Evolutionary conservation across 1,140 invertebrate species (phyloP), one percentile per base, ranked within the genome.

Genomic region (Agraylea sexmaculata): DNA sequence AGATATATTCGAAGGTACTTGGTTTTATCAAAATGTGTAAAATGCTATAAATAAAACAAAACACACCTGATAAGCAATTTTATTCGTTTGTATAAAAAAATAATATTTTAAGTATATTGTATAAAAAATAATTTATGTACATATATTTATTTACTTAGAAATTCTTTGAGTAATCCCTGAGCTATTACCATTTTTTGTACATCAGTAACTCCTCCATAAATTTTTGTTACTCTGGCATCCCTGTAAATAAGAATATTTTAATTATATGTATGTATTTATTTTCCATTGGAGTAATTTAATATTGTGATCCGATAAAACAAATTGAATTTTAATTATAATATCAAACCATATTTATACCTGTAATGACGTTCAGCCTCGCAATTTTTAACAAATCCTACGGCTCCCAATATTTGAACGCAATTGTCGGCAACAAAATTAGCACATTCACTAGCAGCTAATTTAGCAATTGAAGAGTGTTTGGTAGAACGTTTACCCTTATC

Each of bases 311-410:
- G 23, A 7, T 6, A 25, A 25, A 25, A 25, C 23, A 25, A 25
- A n/a, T 25, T 7, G n/a, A 25, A 25, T 6, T 25, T 25, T 25
- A 25, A n/a, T 25, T 25, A 25, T 25, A 18, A 16, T 33, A 17
- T 4, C 10, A 20, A 18, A 15, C 4, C 8, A 17, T 31, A 13
- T 17, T 42, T 22, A 34, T 32, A 64, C 64, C 64, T 70, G 60
- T 89, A 95, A 64, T 90, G 76, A 53, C 89, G 68, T 70, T 95
- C 89, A 1, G 87, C 88, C 6, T 83, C 76, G 78, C 90, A 88
- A 46, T 87, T 78, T 2, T 73, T 74, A 25, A 88, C 83, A 53
- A 87, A 88, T 2, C 90, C 89, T 76, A 88, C 83, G 21, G 87
- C 90, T 55, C 77, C 88, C 42, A 79, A 73, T 54, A 87, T 85